Evolutionary conservation across 2,113 vertebrate genomes (phyloP), one percentile per base, ranked within the genome.

Genomic region (Lepidothrix coronata): DNA sequence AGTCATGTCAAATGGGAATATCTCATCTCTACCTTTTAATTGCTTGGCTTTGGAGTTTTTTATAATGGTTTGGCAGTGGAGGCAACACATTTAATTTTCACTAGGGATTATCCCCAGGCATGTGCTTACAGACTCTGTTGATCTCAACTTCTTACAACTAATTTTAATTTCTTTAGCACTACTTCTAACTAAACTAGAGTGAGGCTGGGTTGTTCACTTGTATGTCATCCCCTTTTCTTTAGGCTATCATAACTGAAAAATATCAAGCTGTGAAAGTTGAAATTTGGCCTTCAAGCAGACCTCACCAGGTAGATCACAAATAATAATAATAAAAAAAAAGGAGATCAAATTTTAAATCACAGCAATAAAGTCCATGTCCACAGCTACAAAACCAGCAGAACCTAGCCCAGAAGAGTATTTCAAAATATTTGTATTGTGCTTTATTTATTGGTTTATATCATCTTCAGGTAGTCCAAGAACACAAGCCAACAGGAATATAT

Each of bases 71-170:
- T 95, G 70, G 70, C 51, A 74, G 39, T 27, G 74, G 59, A 91
- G 16, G 25, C 12, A 11, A 14, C 23, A 74, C 20, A 52, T 67
- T 81, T 78, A 54, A 67, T 85, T 78, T 93, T 59, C 74, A 35
- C 5, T 35, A 43, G 22, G 12, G 21, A 79, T 46, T 75, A 87
- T 63, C 39, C 46, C 66, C 61, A 81, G 70, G 65, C 48, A 81
- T 0, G 0, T 37, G n/a, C 65, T 94, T 74, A 62, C 0, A 0
- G 37, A 74, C 18, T 52, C 41, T 58, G 51, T 8, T 74, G 28
- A 91, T 80, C 35, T 80, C 68, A 74, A 6, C 59, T 83, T 90
- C 51, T 74, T 70, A 52, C 71, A 88, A 72, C 22, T 65, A 11
- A 55, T 59, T 73, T 85, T 71, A 3, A n/a, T 65, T 33, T 80